Conservation (phyloP, 2,797 vertebrate genomes). For the Urosaurus nigricauda region DNA sequence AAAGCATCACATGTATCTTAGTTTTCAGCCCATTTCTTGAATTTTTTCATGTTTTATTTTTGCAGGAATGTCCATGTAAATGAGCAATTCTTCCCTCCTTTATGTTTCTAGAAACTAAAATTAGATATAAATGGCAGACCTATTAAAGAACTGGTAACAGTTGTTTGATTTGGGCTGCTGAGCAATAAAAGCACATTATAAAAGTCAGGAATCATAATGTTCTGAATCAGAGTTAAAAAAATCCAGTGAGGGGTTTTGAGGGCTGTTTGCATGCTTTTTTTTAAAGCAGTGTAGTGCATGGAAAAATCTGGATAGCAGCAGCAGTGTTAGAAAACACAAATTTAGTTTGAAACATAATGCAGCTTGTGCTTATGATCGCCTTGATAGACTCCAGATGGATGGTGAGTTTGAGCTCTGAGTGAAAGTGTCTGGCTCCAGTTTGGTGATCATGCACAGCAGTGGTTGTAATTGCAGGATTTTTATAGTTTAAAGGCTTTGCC, state of each 20-base stretch:
- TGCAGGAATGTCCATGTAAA: conserved; percentile 31
- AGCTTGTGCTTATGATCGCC: conserved; percentile 81
- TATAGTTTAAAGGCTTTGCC: conserved; percentile 84
- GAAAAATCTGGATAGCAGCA: conserved; percentile 72
- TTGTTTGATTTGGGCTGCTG: conserved; percentile 41
- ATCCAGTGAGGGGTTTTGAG: conserved; percentile 41
- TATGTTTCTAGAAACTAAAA: conserved; percentile 22
- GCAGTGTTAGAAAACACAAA: conserved; percentile 76
- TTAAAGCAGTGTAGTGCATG: conserved; percentile 15
- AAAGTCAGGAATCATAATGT: too few relatives aligned
- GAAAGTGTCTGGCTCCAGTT: conserved; percentile 90
- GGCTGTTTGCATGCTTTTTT: conserved; percentile 25
- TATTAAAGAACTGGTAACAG: background rate
- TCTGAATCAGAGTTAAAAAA: conserved; percentile 1
- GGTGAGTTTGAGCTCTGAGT: conserved; percentile 80
- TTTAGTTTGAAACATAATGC: conserved; percentile 76
- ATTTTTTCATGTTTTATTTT: background rate
- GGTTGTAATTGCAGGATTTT: conserved; percentile 89
- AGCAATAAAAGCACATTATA: conserved; percentile 14
- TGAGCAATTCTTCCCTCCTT: background rate
- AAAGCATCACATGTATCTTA: conserved; percentile 41
- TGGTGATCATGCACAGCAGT: conserved; percentile 88
- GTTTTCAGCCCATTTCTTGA: conserved; percentile 18
- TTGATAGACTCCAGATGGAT: conserved; percentile 97
- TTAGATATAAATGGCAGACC: conserved; percentile 45